Evolutionary conservation across 2,113 vertebrate species (phyloP).

Genomic region (Hippocampus barbouri): DNA sequence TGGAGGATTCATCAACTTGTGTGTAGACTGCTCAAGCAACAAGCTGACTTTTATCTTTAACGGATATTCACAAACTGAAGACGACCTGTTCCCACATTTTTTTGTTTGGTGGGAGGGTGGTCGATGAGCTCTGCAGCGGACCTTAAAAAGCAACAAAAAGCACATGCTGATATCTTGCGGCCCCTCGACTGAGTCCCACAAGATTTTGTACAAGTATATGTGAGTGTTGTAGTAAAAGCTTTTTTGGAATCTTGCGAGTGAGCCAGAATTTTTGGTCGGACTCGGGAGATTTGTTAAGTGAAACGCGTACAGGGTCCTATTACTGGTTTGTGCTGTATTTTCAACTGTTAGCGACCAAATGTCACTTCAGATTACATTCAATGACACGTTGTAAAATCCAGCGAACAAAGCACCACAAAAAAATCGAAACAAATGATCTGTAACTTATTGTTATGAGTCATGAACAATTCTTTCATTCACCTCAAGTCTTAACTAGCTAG

Average conservation of each 20-base stretch:
- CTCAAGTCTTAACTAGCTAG: background rate
- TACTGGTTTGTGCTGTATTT: slow-evolving; percentile 1
- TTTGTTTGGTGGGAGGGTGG: background rate
- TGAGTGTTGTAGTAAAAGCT: background rate
- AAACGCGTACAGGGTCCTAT: background rate
- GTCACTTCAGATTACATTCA: background rate
- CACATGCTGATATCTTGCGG: background rate
- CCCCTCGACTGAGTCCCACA: background rate
- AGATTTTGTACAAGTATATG: background rate
- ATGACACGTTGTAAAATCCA: background rate
- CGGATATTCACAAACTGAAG: background rate
- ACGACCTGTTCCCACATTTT: background rate
- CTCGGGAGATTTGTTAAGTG: background rate
- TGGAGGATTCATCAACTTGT: background rate
- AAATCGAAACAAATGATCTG: background rate
- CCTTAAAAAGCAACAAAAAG: background rate
- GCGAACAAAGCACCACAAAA: background rate
- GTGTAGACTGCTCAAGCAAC: slow-evolving; percentile 2
- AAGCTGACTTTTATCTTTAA: background rate
- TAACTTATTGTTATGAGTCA: background rate
- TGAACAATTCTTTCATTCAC: background rate
- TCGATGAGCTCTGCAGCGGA: background rate
- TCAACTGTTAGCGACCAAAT: background rate
- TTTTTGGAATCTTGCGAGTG: background rate
- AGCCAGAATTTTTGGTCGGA: background rate